Evolutionary conservation across 2,888 invertebrate species (phyloP).

Genomic region (Sesia bembeciformis): DNA sequence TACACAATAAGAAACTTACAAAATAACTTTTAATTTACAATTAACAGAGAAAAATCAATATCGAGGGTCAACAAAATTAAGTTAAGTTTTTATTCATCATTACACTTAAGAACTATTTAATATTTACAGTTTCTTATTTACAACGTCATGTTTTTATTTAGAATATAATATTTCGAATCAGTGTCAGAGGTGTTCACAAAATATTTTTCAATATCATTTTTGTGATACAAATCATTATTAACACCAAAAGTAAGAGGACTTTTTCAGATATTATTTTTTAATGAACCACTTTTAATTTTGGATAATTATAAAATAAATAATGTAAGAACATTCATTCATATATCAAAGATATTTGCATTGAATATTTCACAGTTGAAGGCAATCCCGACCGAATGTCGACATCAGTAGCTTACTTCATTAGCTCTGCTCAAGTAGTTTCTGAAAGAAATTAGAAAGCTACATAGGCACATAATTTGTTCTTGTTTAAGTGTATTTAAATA

Average conservation of each 20-base stretch:
- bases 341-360: slow-evolving; percentile 27
- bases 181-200: background rate
- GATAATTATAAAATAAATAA: too few relatives aligned
- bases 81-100: slow-evolving; percentile 52
- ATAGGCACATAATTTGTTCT: too few relatives aligned
- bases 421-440: too few relatives aligned
- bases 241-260: too few relatives aligned
- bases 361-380: slow-evolving; percentile 26
- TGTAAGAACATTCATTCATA: too few relatives aligned
- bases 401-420: slow-evolving; percentile 6
- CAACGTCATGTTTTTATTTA: slow-evolving; percentile 48
- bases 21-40: slow-evolving; percentile 65
- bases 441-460: too few relatives aligned
- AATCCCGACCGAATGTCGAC: slow-evolving; percentile 29
- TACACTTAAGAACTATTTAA: slow-evolving; percentile 45
- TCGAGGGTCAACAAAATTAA: slow-evolving; percentile 70
- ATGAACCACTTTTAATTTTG: too few relatives aligned
- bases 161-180: background rate
- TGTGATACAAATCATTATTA: background rate
- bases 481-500: background rate
- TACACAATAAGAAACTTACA: slow-evolving; percentile 72
- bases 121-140: slow-evolving; percentile 56
- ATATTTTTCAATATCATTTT: background rate
- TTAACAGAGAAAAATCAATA: slow-evolving; percentile 66
- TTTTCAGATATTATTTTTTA: too few relatives aligned